phyloP scores from a whole-genome alignment of 1,140 invertebrate genomes.

The Papilio xuthus region DNA sequence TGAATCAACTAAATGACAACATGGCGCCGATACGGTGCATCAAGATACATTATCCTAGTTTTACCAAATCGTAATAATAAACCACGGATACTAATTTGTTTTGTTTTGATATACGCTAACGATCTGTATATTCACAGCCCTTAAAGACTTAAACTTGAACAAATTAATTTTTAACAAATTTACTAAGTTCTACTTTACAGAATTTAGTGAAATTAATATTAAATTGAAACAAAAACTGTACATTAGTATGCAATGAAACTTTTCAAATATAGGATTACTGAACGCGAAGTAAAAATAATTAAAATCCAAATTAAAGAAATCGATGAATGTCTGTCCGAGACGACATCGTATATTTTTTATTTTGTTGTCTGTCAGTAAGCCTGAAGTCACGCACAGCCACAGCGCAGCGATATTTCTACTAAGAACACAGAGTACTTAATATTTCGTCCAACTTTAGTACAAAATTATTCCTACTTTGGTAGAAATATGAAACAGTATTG shows the following conservation, averaged over 20 bases:
- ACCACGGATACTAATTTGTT: constrained; percentile 35
- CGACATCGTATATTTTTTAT: constrained; percentile 55
- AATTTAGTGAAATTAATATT: constrained; percentile 34
- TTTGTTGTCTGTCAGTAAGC: constrained; percentile 40
- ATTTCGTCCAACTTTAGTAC: background rate
- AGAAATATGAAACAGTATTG: background rate
- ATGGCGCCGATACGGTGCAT: constrained; percentile 67
- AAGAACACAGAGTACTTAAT: constrained; percentile 3
- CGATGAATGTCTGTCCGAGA: constrained; percentile 53
- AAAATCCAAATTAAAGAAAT: constrained; percentile 62
- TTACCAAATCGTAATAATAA: constrained; percentile 34
- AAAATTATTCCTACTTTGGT: background rate
- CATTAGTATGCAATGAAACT: constrained; percentile 47
- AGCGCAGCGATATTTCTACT: background rate
- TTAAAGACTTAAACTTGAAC: constrained; percentile 40
- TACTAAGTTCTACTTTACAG: constrained; percentile 22
- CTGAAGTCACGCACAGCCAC: constrained; percentile 35
- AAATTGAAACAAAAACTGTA: constrained; percentile 42
- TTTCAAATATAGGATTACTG: constrained; percentile 46
- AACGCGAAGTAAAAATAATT: constrained; percentile 51
- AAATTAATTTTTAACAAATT: constrained; percentile 21
- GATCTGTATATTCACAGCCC: constrained; percentile 54
- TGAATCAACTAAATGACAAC: constrained; percentile 75
- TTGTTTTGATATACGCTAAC: background rate
- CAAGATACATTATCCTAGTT: constrained; percentile 45